A percentile compares a stretch with the other conserved stretches of the same genome.
Evolutionary conservation across 2,888 invertebrate species (phyloP).

Genomic region (Leucophora obtusa): DNA sequence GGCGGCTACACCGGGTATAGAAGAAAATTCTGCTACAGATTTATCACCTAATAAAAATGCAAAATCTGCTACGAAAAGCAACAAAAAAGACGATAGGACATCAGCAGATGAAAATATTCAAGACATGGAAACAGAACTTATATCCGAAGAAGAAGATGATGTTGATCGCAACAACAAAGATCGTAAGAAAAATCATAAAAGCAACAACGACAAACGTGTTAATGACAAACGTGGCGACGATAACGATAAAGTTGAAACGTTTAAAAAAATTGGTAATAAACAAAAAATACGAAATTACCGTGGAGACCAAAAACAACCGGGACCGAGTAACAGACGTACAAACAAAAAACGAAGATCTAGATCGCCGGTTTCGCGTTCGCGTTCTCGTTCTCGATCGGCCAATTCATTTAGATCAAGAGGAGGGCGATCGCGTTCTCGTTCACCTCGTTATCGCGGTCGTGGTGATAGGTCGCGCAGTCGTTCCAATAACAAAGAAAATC

Average conservation of each 20-base stretch:
- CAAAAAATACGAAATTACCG: conserved; percentile 89
- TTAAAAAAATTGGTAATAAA: conserved; percentile 89
- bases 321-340: conserved; percentile 56
- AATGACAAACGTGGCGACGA: conserved; percentile 61
- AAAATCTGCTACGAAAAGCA: background rate
- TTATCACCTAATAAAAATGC: conserved; percentile 5
- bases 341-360: conserved; percentile 45
- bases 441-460: conserved; percentile 61
- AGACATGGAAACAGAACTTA: conserved; percentile 86
- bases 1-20: conserved; percentile 58
- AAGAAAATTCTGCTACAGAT: conserved; percentile 22
- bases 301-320: conserved; percentile 81
- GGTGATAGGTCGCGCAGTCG: conserved; percentile 62
- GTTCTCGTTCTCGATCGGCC: conserved; percentile 54
- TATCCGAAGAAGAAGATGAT: conserved; percentile 85
- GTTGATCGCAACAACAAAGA: conserved; percentile 63
- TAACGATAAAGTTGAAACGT: conserved; percentile 80
- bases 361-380: conserved; percentile 55
- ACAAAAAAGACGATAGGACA: conserved; percentile 40
- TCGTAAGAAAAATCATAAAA: conserved; percentile 53
- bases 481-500: conserved; percentile 76
- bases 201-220: conserved; percentile 64
- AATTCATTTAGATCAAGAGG: conserved; percentile 56
- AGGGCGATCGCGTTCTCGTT: conserved; percentile 58
- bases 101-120: conserved; percentile 73